Percentiles rank a stretch among this genome's conserved stretches.
phyloP scores from a whole-genome alignment of 2,797 vertebrate genomes.

The Poecilia gillii region DNA sequence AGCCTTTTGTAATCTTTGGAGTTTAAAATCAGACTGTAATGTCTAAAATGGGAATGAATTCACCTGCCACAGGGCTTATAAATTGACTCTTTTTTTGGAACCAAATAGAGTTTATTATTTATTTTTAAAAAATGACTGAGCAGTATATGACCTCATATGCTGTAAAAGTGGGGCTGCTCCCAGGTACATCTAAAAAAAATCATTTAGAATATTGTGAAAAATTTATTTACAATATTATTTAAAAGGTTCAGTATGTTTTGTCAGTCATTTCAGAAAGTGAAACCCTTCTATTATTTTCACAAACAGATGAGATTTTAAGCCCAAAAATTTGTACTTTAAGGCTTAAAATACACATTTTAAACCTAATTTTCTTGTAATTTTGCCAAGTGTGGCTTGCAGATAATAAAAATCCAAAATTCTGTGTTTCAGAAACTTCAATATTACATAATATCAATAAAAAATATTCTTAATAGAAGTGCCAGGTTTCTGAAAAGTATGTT shows the following conservation, averaged over 20 bases:
- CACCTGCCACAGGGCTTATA: background rate
- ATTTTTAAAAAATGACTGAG: background rate
- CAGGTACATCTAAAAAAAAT: background rate
- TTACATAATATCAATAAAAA: background rate
- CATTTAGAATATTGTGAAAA: background rate
- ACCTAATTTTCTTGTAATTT: background rate
- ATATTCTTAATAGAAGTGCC: background rate
- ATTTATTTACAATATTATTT: background rate
- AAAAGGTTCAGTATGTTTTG: background rate
- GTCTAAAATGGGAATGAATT: background rate
- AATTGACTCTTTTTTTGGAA: background rate
- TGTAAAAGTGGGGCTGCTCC: background rate
- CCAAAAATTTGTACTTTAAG: too few relatives aligned
- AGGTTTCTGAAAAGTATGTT: background rate
- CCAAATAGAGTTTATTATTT: background rate
- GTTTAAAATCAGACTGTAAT: background rate
- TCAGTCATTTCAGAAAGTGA: background rate
- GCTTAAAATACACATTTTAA: too few relatives aligned
- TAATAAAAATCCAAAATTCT: background rate
- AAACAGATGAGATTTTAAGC: too few relatives aligned
- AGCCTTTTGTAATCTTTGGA: background rate
- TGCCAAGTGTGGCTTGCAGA: background rate
- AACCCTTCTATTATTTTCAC: background rate
- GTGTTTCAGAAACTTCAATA: background rate
- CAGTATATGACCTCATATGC: background rate